Base-by-base conservation (phyloP, 1,140 invertebrate genomes). In the Musca vetustissima region DNA sequence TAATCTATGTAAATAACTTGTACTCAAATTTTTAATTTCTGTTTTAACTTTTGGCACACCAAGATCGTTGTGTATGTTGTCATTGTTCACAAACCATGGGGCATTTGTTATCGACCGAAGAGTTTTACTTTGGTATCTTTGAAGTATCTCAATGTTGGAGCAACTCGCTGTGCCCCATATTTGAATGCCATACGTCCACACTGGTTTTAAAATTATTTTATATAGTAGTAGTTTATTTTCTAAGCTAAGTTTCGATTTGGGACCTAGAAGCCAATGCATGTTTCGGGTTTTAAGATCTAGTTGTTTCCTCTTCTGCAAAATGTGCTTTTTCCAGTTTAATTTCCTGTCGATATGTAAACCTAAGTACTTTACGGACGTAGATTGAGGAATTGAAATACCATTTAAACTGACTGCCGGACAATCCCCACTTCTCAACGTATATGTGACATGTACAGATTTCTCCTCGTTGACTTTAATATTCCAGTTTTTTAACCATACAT, bases 161-260 rank as follows among this genome's bases (percentile, higher is more conserved):
- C 36, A 36, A 11, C 28, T 36, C 8, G 32, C 57, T 8, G 57
- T 61, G 17, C 57, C 28, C 32, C 57, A 61, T 8, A 61, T 6
- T 28, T 32, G 24, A 32, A 61, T 61, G 25, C 28, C 57, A 28
- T 61, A 61, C 14, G 57, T 61, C 57, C 32, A 36, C 6, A 32
- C 15, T 17, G 57, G 57, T 61, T 61, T 61, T 61, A 61, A 6
- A n/a, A 61, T 61, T 9, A 25, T 28, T 17, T 61, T 61, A 36
- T 36, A 61, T 13, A 61, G 21, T 9, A 28, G n/a, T 21, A 61
- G 14, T 66, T 66, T 66, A 21, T 66, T 66, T 21, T 49, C 32
- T 24, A 66, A 24, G 19, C 19, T 66, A 9, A 66, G 25, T 49
- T 22, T 11, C n/a, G 64, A 66, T 49, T 66, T 48, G 22, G n/a